Conservation (phyloP, 2,797 vertebrate genomes). For the Pygocentrus nattereri region DNA sequence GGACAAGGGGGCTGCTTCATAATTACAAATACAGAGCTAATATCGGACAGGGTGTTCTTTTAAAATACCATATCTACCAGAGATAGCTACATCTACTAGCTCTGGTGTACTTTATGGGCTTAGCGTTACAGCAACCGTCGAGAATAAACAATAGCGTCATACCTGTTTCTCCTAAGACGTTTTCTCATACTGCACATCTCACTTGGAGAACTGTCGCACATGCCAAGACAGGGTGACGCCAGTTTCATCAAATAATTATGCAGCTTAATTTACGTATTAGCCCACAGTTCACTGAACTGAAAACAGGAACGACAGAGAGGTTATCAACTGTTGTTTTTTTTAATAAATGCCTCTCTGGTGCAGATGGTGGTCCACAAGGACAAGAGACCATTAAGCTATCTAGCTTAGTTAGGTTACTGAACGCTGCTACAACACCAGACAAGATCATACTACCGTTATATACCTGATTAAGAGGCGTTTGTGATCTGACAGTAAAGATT, state of each 20-base stretch:
- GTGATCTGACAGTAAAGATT: not conserved
- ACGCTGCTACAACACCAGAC: no score
- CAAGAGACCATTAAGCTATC: not conserved
- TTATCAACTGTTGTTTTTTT: not conserved
- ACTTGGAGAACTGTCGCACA: not conserved
- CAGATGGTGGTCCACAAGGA: not conserved
- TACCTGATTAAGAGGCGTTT: no score
- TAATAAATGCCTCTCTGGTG: not conserved
- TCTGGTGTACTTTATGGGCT: not conserved
- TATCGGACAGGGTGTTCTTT: not conserved
- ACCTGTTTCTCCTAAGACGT: not conserved
- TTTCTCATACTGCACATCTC: not conserved
- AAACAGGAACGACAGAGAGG: not conserved
- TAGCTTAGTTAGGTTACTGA: no score
- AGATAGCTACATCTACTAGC: not conserved
- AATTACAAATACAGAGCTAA: not conserved
- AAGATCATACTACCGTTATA: not conserved
- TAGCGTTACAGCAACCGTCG: not conserved
- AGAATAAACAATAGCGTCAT: constrained; percentile 10
- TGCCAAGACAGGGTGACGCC: not conserved
- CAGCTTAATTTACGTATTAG: not conserved
- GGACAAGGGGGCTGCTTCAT: not conserved
- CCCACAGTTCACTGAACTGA: not conserved
- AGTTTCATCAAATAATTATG: not conserved
- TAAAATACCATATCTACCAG: no score